phyloP scores from a whole-genome alignment of 2,797 vertebrate genomes.

The Pseudocheirus occidentalis region DNA sequence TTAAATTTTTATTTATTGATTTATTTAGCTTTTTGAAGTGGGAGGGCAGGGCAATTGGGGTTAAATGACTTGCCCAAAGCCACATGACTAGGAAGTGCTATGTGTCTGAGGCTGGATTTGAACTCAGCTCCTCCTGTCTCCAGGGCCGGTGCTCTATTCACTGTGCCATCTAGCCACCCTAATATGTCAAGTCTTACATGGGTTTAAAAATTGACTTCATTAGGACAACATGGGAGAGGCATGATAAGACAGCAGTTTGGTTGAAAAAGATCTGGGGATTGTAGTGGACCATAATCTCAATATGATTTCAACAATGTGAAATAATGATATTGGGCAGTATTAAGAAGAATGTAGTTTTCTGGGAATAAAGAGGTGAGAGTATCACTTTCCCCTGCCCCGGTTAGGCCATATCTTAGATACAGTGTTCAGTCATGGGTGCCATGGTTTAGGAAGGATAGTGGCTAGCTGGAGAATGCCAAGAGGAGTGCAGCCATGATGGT shows the following conservation, averaged over 20 bases:
- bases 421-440: background rate
- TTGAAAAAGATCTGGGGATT: background rate
- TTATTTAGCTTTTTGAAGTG: too few relatives aligned
- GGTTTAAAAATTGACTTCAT: background rate
- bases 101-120: too few relatives aligned
- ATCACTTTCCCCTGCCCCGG: background rate
- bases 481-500: background rate
- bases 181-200: background rate
- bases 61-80: too few relatives aligned
- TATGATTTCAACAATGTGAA: background rate
- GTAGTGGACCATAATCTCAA: background rate
- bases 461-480: background rate
- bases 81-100: too few relatives aligned
- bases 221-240: background rate
- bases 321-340: background rate
- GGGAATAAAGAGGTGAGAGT: background rate
- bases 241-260: background rate
- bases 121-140: too few relatives aligned
- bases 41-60: too few relatives aligned
- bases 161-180: too few relatives aligned
- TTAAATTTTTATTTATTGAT: too few relatives aligned
- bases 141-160: too few relatives aligned
- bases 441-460: background rate
- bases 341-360: background rate
- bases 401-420: background rate